A percentile compares a stretch with the other conserved stretches of the same genome.
These are phyloP conservation scores for Drosophila prostipennis DNA, from an alignment of 2,888 invertebrate genomes.

Conservation along the genomic window DNA sequence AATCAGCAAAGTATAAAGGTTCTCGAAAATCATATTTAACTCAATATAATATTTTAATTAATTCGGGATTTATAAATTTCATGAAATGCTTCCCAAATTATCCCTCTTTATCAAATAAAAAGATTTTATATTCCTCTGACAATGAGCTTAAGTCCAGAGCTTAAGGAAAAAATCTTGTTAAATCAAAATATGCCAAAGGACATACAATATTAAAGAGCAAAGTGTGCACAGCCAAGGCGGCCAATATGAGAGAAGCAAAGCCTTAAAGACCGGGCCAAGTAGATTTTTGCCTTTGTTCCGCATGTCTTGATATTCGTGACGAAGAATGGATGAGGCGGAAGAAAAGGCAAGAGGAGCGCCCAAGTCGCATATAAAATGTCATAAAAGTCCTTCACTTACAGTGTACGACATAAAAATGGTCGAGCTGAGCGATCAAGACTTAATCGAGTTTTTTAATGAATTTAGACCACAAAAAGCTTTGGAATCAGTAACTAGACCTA, in stretches of 20 bases:
- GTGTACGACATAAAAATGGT: constrained; percentile 6
- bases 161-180: constrained; percentile 15
- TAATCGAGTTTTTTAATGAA: neutral
- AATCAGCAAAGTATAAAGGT: no score
- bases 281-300: constrained; percentile 20
- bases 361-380: constrained; percentile 24
- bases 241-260: neutral
- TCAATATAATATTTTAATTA: neutral
- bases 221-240: neutral
- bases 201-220: constrained; percentile 19
- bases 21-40: neutral
- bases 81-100: neutral
- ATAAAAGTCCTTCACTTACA: constrained; percentile 17
- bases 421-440: neutral
- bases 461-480: no score
- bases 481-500: no score
- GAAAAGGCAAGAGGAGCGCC: neutral
- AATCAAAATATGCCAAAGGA: constrained; percentile 4
- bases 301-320: constrained; percentile 4
- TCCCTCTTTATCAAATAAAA: neutral
- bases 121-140: neutral
- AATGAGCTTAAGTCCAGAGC: neutral
- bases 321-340: neutral
- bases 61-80: neutral
- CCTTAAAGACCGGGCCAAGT: constrained; percentile 16